These are phyloP conservation scores for Camptogramma bilineatum DNA, from an alignment of 2,888 invertebrate genomes.

Conservation along the genomic window DNA sequence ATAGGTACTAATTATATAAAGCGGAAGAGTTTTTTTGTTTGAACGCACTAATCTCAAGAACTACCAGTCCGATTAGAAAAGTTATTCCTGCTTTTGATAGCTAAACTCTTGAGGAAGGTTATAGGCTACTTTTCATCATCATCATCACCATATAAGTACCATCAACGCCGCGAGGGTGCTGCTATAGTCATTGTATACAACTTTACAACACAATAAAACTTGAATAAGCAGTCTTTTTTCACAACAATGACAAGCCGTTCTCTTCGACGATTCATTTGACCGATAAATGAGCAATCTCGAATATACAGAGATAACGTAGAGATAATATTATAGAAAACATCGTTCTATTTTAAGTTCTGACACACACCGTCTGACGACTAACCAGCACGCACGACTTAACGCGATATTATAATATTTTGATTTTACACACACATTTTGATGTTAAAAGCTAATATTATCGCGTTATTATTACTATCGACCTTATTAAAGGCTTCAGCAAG, in stretches of 20 bases:
- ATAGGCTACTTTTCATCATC: too few species aligned
- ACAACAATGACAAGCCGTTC: neutral
- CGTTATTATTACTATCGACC: constrained; percentile 45
- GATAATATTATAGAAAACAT: constrained; percentile 36
- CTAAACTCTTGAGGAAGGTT: too few species aligned
- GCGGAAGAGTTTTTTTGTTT: too few species aligned
- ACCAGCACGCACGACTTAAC: constrained; percentile 25
- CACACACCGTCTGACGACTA: constrained; percentile 42
- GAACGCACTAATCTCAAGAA: too few species aligned
- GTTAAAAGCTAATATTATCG: constrained; percentile 41
- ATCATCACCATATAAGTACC: too few species aligned
- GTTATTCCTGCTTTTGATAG: too few species aligned
- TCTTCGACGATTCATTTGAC: constrained; percentile 21
- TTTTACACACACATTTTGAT: constrained; percentile 4
- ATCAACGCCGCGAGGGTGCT: too few species aligned
- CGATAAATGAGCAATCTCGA: constrained; percentile 41
- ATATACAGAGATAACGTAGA: constrained; percentile 34
- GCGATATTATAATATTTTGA: constrained; percentile 14
- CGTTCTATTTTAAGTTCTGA: constrained; percentile 57
- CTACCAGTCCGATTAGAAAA: too few species aligned
- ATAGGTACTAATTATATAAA: too few species aligned
- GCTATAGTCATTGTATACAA: too few species aligned
- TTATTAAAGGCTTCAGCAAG: constrained; percentile 38
- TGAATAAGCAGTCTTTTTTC: neutral
- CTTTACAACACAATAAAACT: neutral